Evolutionary conservation across 1,140 invertebrate genomes (phyloP).

Genomic region (Coenobita brevimanus): DNA sequence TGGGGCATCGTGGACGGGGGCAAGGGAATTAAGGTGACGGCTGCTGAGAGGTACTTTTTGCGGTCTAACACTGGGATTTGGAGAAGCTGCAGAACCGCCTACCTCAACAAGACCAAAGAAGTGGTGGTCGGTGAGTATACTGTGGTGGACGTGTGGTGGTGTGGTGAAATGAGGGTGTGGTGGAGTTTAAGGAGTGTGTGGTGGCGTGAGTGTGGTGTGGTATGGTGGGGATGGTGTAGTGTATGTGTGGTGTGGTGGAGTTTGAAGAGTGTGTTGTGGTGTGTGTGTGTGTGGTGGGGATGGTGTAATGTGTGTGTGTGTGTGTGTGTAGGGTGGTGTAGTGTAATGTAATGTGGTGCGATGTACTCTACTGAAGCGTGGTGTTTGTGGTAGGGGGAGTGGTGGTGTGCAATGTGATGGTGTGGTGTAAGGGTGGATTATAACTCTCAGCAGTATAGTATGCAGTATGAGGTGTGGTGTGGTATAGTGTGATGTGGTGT

Average conservation of each 20-base stretch:
- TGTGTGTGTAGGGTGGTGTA: too few relatives aligned
- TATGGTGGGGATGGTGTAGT: background rate
- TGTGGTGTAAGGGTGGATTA: too few relatives aligned
- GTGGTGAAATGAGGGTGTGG: background rate
- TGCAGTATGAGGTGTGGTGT: too few relatives aligned
- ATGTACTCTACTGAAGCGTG: too few relatives aligned
- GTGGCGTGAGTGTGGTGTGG: background rate
- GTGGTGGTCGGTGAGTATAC: slow-evolving; percentile 63
- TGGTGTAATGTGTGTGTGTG: too few relatives aligned
- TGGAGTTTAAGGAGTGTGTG: background rate
- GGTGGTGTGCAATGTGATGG: too few relatives aligned
- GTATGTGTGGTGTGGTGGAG: background rate
- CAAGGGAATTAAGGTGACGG: slow-evolving; percentile 77
- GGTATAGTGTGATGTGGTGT: too few relatives aligned
- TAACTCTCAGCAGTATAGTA: too few relatives aligned
- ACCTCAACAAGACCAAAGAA: slow-evolving; percentile 56
- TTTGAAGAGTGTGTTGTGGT: background rate
- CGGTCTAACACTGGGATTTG: slow-evolving; percentile 81
- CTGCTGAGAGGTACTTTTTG: slow-evolving; percentile 77
- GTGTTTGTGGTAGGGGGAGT: too few relatives aligned
- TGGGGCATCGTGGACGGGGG: slow-evolving; percentile 81
- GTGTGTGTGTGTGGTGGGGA: too few relatives aligned
- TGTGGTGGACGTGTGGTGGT: slow-evolving; percentile 41
- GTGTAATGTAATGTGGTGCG: too few relatives aligned
- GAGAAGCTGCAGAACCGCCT: slow-evolving; percentile 77